These are phyloP conservation scores for Saguinus midas DNA, from an alignment of 2,113 vertebrate species.

Conservation along the genomic window DNA sequence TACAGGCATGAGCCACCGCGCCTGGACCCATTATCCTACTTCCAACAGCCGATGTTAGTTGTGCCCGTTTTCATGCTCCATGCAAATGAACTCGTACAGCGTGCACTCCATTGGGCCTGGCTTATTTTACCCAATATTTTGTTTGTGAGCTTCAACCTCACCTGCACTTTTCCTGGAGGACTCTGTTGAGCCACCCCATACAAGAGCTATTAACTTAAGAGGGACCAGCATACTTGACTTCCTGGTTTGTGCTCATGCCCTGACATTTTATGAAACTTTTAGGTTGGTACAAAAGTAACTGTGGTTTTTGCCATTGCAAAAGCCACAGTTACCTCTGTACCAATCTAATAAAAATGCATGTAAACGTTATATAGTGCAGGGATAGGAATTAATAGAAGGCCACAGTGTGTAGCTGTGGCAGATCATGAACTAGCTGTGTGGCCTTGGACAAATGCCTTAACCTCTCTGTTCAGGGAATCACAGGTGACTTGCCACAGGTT, in stretches of 20 bases:
- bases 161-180: not conserved
- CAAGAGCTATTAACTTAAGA: not conserved
- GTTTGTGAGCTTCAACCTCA: not conserved
- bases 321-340: no score
- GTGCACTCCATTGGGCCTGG: rapidly evolving
- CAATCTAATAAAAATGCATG: not conserved
- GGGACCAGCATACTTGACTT: not conserved
- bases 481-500: not conserved
- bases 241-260: not conserved
- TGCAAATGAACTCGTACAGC: rapidly evolving
- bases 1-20: no score
- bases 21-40: no score
- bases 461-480: not conserved
- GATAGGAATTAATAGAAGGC: rapidly evolving
- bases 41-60: rapidly evolving
- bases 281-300: no score
- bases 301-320: no score
- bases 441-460: not conserved
- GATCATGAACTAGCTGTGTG: no score
- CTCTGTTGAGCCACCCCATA: rapidly evolving
- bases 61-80: rapidly evolving
- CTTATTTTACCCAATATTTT: not conserved
- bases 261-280: not conserved
- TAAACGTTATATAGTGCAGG: not conserved
- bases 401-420: rapidly evolving